Percentiles rank a stretch among this genome's conserved stretches.
Evolutionary conservation across 2,113 vertebrate species (phyloP).

Genomic region (Syngnathus floridae): DNA sequence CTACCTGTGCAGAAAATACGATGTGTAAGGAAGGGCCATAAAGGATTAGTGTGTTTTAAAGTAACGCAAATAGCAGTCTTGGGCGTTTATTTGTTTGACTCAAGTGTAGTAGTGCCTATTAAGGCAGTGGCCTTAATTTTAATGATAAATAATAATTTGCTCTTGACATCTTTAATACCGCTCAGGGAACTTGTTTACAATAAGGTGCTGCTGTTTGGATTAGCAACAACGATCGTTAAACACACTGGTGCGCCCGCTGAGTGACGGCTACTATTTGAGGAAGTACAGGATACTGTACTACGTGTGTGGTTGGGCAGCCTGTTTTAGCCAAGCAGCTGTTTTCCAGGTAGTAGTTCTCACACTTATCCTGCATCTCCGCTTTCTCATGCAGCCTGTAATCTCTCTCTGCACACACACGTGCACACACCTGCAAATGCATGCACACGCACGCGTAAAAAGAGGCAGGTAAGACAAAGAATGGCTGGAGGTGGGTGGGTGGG

Average conservation of each 20-base stretch:
- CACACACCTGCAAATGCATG: no score
- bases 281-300: not conserved
- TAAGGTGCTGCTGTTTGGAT: no score
- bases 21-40: not conserved
- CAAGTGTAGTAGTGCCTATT: no score
- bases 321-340: not conserved
- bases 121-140: no score
- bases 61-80: not conserved
- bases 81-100: no score
- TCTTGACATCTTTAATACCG: no score
- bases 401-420: not conserved
- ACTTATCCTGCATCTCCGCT: not conserved
- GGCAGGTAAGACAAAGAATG: slow-evolving; percentile 1
- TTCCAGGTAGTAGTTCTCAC: not conserved
- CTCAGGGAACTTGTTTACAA: no score
- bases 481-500: not conserved
- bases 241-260: no score
- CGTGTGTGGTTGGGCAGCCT: not conserved
- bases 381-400: not conserved
- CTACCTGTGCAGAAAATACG: not conserved
- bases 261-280: not conserved
- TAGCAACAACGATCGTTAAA: no score
- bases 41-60: not conserved
- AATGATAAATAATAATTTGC: no score
- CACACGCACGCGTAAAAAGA: not conserved